phyloP scores from a whole-genome alignment of 2,113 vertebrate species.

The Aegypius monachus region DNA sequence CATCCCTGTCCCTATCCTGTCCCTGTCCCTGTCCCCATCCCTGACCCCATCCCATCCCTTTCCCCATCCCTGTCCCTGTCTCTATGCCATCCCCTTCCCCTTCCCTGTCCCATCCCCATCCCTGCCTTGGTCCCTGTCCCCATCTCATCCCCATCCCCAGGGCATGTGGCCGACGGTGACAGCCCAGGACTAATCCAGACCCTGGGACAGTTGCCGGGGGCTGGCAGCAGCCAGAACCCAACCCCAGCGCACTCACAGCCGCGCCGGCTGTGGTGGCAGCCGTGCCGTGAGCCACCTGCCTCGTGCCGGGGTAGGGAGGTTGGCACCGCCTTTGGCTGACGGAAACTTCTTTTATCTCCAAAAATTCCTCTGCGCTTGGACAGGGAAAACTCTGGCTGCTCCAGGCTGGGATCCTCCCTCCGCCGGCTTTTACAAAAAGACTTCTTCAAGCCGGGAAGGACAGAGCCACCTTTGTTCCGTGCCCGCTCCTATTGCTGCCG shows the following conservation, averaged over 20 bases:
- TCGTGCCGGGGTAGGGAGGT: neutral
- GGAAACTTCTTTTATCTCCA: neutral
- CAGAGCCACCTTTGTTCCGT: neutral
- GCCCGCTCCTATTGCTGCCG: neutral
- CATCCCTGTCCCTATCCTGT: neutral
- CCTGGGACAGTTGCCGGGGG: accelerated
- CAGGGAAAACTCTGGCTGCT: neutral
- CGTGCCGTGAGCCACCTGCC: neutral
- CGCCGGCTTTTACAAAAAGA: neutral
- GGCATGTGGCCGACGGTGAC: accelerated
- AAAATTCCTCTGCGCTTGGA: neutral
- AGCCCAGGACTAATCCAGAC: neutral
- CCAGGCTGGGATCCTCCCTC: neutral
- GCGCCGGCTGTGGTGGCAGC: too few species aligned
- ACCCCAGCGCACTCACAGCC: neutral
- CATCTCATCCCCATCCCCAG: neutral
- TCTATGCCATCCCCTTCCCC: too few species aligned
- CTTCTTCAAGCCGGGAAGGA: neutral
- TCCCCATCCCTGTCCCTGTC: neutral
- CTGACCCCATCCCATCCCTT: neutral
- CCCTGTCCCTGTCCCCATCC: too few species aligned
- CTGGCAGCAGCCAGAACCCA: too few species aligned
- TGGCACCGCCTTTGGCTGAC: neutral
- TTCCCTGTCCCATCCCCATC: neutral
- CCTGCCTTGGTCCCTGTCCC: neutral